Conservation (phyloP, 2,888 invertebrate species). For the Apodemia zela region DNA sequence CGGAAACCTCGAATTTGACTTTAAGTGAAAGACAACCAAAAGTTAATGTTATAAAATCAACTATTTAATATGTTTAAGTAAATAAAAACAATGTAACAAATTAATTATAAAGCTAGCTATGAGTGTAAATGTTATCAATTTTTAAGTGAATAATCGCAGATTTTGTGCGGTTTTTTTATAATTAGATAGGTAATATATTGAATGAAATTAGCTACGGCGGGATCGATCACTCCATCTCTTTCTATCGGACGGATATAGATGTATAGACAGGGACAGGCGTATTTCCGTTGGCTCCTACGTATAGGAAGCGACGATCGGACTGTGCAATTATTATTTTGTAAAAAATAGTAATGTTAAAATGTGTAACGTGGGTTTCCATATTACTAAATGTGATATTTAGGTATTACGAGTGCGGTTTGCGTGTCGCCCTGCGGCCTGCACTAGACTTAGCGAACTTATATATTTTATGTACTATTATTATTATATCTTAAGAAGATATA, state of each 20-base stretch:
- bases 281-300: constrained; percentile 44
- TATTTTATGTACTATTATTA: constrained; percentile 78
- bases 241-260: constrained; percentile 45
- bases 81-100: constrained; percentile 76
- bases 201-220: constrained; percentile 76
- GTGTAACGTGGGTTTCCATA: constrained; percentile 80
- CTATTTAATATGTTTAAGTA: constrained; percentile 77
- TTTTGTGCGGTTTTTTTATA: constrained; percentile 81
- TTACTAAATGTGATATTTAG: constrained; percentile 82
- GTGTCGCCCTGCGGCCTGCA: constrained; percentile 34
- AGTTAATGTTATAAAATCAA: constrained; percentile 77
- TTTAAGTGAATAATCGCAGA: constrained; percentile 77
- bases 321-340: constrained; percentile 82
- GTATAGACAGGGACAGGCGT: constrained; percentile 42
- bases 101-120: constrained; percentile 79
- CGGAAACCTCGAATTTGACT: constrained; percentile 67
- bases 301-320: constrained; percentile 60
- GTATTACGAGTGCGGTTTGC: constrained; percentile 75
- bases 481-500: constrained; percentile 79
- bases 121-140: constrained; percentile 79
- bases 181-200: constrained; percentile 82
- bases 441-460: constrained; percentile 77
- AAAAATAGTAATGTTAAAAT: constrained; percentile 73
- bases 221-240: constrained; percentile 54
- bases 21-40: constrained; percentile 79